Conservation (phyloP, 2,888 invertebrate genomes). For the Orthonychiurus folsomi region DNA sequence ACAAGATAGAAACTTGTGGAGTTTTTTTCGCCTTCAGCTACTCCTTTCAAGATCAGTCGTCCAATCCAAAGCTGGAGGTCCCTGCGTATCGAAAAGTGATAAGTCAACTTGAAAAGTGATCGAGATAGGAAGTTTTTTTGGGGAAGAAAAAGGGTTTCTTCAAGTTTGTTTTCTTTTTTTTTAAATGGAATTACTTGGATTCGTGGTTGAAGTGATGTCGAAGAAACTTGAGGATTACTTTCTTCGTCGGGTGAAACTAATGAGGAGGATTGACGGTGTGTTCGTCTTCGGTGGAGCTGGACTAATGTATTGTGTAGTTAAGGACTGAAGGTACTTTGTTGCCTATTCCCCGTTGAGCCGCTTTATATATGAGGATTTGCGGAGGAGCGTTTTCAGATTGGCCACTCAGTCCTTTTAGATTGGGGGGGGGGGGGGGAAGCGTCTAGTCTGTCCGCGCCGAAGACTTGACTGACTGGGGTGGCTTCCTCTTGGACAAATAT, state of each 20-base stretch:
- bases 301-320: neutral
- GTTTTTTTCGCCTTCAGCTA: neutral
- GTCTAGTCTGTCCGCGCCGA: conserved; percentile 1
- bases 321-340: conserved; percentile 1
- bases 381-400: neutral
- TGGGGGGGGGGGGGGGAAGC: too few relatives aligned
- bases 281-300: neutral
- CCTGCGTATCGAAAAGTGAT: too few relatives aligned
- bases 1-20: too few relatives aligned
- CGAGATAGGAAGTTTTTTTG: neutral
- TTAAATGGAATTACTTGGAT: too few relatives aligned
- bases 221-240: neutral
- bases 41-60: neutral
- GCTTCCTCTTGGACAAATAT: neutral
- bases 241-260: neutral
- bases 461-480: neutral
- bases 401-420: neutral
- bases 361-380: neutral
- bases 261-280: neutral
- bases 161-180: too few relatives aligned
- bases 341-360: neutral
- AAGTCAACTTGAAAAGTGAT: neutral
- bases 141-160: too few relatives aligned
- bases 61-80: neutral
- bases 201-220: neutral